These are phyloP conservation scores for Drosophila testacea DNA, from an alignment of 2,888 invertebrate genomes.

Conservation along the genomic window DNA sequence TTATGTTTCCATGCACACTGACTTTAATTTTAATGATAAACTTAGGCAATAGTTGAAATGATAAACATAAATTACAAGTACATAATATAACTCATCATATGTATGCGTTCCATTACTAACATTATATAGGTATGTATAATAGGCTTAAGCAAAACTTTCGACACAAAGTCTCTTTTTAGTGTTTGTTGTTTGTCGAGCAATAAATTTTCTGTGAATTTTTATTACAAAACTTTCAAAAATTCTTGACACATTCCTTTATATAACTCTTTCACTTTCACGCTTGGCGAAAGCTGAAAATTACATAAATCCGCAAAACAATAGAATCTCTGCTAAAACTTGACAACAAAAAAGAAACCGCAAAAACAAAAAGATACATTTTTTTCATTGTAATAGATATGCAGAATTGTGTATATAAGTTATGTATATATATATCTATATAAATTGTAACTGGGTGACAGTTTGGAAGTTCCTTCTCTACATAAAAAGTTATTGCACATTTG, in stretches of 20 bases:
- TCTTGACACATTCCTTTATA: conserved; percentile 53
- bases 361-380: conserved; percentile 33
- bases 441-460: conserved; percentile 31
- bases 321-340: conserved; percentile 31
- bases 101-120: conserved; percentile 31
- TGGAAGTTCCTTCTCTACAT: conserved; percentile 33
- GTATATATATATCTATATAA: conserved; percentile 33
- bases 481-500: conserved; percentile 66
- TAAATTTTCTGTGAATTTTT: conserved; percentile 34
- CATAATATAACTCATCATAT: conserved; percentile 39
- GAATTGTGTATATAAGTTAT: neutral
- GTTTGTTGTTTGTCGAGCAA: conserved; percentile 8
- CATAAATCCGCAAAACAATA: conserved; percentile 63
- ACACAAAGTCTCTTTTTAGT: conserved; percentile 10
- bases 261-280: conserved; percentile 71
- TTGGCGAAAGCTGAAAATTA: conserved; percentile 66
- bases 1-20: conserved; percentile 75
- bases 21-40: conserved; percentile 50
- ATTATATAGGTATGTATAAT: conserved; percentile 6
- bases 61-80: conserved; percentile 45
- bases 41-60: conserved; percentile 44
- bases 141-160: conserved; percentile 38
- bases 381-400: neutral
- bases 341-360: conserved; percentile 50
- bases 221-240: conserved; percentile 62